A percentile compares a stretch with the other conserved stretches of the same genome.
Conservation (phyloP, 2,888 invertebrate genomes). For the Dorcus parallelipipedus region DNA sequence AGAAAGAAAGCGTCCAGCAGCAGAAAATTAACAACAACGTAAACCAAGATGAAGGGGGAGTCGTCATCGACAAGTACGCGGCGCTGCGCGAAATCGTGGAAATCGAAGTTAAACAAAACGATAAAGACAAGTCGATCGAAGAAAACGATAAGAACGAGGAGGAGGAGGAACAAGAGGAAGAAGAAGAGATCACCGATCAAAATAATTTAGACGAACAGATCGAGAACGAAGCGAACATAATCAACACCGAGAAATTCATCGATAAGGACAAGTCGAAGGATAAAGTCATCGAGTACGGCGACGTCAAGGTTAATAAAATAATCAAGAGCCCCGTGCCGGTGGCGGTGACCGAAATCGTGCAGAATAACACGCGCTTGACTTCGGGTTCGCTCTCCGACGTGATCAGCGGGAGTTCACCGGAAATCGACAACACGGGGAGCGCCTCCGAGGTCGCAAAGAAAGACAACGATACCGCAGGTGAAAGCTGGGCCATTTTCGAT, state of each 20-base stretch:
- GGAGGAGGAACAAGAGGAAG: constrained; percentile 28
- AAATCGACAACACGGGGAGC: constrained; percentile 53
- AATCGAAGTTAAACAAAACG: constrained; percentile 46
- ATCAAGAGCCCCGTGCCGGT: constrained; percentile 50
- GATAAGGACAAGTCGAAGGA: constrained; percentile 25
- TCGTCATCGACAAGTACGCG: constrained; percentile 72
- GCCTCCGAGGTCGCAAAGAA: constrained; percentile 43
- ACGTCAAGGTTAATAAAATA: constrained; percentile 20
- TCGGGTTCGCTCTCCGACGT: constrained; percentile 64
- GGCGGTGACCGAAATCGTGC: constrained; percentile 41
- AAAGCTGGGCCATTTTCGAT: constrained; percentile 62
- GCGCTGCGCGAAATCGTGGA: constrained; percentile 75
- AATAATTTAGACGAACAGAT: constrained; percentile 25
- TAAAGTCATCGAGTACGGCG: constrained; percentile 24
- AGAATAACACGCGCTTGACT: constrained; percentile 45
- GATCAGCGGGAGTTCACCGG: constrained; percentile 63
- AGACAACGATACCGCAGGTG: constrained; percentile 45
- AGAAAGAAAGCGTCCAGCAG: constrained; percentile 10
- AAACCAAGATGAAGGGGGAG: constrained; percentile 31
- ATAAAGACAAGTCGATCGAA: constrained; percentile 36
- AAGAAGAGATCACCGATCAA: constrained; percentile 25
- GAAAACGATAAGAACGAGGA: constrained; percentile 46
- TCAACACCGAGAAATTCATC: constrained; percentile 31
- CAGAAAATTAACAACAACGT: constrained; percentile 6
- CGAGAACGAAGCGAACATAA: constrained; percentile 29